Base-by-base conservation (phyloP, 2,113 vertebrate species). In the Craseonycteris thonglongyai region DNA sequence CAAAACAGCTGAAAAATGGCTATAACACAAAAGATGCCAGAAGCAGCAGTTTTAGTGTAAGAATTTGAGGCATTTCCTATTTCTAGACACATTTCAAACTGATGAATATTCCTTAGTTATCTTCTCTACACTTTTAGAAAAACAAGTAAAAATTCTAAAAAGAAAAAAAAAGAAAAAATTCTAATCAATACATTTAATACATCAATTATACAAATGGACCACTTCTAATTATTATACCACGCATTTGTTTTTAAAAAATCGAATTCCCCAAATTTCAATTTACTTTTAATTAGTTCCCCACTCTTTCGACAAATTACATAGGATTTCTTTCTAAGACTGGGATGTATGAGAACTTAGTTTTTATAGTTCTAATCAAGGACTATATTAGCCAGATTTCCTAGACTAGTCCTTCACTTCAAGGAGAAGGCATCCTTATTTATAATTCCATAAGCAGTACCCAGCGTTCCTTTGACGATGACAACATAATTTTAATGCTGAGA, bases 141-240 rank as follows among this genome's bases (percentile, higher is more conserved):
- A 69, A 88, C 59, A 63, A 85, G 13, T 38, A 51, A 82, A 95
- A 51, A 72, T 71, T 87, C 42, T 58, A 42, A 76, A n/a, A n/a
- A n/a, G n/a, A n/a, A 54, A 87, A 95, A 69, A 88, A 69, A 63
- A 85, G 13, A n/a, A 51, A 82, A 95, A 51, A 72, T 71, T 87
- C 42, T 51, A 68, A 18, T 78, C 45, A n/a, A n/a, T 3, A 59
- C 13, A 68, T 8, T 35, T 21, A 66, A 33, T 24, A 59, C 5
- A 61, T 1, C 45, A 21, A 63, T 58, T n/a, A 76, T 6, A 74
- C 7, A 72, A 72, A 65, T 6, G 4, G 35, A 33, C 15, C 26
- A 71, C 14, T 76, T 82, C 59, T 61, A 82, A 66, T 21, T n/a
- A n/a, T n/a, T n/a, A n/a, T n/a, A 78, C 15, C 22, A 58, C 10